Evolutionary conservation across 2,797 vertebrate species (phyloP).

Genomic region (Mallotus villosus): DNA sequence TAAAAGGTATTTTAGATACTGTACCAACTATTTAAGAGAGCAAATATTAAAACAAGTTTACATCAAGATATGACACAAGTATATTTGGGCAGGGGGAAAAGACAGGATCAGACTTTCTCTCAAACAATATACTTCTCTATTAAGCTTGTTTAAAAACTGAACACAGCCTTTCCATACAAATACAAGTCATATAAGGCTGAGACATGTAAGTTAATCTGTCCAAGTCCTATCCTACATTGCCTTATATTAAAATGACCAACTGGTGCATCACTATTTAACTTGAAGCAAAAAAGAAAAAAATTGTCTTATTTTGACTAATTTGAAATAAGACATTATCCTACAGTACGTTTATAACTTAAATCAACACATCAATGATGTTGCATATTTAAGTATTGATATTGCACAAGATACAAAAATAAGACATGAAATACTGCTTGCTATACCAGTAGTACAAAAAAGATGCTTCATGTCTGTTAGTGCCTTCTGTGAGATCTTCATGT

Average conservation of each 20-base stretch:
- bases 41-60: conserved; percentile 52
- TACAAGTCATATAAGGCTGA: conserved; percentile 36
- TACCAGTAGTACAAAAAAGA: conserved; percentile 77
- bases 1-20: conserved; percentile 41
- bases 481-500: conserved; percentile 57
- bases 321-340: conserved; percentile 61
- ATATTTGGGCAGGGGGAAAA: conserved; percentile 47
- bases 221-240: conserved; percentile 37
- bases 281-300: conserved; percentile 40
- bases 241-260: conserved; percentile 42
- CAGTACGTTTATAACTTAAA: conserved; percentile 47
- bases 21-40: conserved; percentile 48
- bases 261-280: conserved; percentile 53
- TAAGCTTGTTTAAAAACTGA: conserved; percentile 42
- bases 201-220: conserved; percentile 57
- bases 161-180: conserved; percentile 39
- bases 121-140: conserved; percentile 57
- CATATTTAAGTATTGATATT: conserved; percentile 89
- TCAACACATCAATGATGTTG: conserved; percentile 75
- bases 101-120: conserved; percentile 52
- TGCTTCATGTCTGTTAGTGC: conserved; percentile 67
- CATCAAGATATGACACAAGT: conserved; percentile 44
- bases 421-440: conserved; percentile 85
- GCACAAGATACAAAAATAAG: conserved; percentile 92
- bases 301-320: conserved; percentile 45